Percentiles rank a stretch among this genome's conserved stretches.
Conservation (phyloP, 1,140 invertebrate species). For the Aphis craccivora region DNA sequence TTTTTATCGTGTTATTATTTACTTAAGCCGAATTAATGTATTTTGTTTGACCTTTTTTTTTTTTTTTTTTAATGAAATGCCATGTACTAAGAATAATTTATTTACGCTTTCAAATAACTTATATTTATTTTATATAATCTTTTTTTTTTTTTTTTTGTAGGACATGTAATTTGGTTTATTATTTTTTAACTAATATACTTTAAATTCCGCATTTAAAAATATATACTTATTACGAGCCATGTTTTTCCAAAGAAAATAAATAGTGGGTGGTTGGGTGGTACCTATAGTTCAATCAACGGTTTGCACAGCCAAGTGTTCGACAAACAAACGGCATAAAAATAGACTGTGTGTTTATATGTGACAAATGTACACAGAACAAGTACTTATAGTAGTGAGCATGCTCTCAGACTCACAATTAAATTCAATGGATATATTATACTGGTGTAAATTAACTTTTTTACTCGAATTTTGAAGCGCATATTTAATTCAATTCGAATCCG, state of each 20-base stretch:
- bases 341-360: not conserved
- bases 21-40: not conserved
- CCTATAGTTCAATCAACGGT: conserved; percentile 1
- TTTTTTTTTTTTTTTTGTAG: not conserved
- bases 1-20: conserved; percentile 23
- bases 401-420: not conserved
- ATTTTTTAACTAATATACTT: not conserved
- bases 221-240: not conserved
- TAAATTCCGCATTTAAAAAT: not conserved
- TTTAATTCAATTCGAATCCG: conserved; percentile 31
- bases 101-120: not conserved
- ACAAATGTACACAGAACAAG: not conserved
- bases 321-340: not conserved
- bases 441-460: conserved; percentile 17
- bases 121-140: conserved; percentile 7
- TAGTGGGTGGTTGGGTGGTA: not conserved
- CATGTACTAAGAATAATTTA: not conserved
- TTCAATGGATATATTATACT: not conserved
- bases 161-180: not conserved
- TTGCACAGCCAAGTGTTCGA: not conserved
- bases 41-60: not conserved
- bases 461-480: not conserved
- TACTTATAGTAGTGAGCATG: conserved; percentile 6
- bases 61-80: not conserved
- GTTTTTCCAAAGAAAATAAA: conserved; percentile 1